Evolutionary conservation across 2,797 vertebrate genomes (phyloP).

Genomic region (Australoheros facetus): DNA sequence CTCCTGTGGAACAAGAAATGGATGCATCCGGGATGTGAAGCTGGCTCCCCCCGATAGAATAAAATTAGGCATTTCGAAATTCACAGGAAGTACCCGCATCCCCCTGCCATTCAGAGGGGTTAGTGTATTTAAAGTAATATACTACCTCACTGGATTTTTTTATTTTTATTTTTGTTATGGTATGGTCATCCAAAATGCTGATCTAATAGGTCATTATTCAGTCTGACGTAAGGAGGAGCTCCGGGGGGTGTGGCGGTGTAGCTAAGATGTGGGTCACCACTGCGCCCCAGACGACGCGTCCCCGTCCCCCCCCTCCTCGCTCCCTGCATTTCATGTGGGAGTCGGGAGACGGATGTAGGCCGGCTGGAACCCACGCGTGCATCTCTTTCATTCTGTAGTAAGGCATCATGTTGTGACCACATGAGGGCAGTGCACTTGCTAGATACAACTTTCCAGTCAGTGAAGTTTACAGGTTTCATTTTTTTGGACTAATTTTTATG

Average conservation of each 20-base stretch:
- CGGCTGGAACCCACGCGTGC: slow-evolving; percentile 17
- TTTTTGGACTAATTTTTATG: background rate
- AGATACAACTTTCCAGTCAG: slow-evolving; percentile 24
- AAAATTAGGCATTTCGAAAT: slow-evolving; percentile 62
- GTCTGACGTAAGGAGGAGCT: slow-evolving; percentile 71
- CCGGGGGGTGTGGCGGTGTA: slow-evolving; percentile 21
- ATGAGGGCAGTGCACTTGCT: slow-evolving; percentile 69
- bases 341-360: slow-evolving; percentile 40
- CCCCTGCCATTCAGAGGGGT: background rate
- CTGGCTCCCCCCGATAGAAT: slow-evolving; percentile 60
- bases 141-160: background rate
- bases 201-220: slow-evolving; percentile 47
- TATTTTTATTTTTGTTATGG: background rate
- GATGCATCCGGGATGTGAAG: slow-evolving; percentile 39
- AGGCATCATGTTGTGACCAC: slow-evolving; percentile 55
- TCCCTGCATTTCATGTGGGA: slow-evolving; percentile 40
- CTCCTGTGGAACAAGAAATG: slow-evolving; percentile 35
- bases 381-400: background rate
- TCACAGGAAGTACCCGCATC: slow-evolving; percentile 43
- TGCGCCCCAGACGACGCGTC: slow-evolving; percentile 58
- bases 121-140: slow-evolving; percentile 3
- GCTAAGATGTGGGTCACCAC: slow-evolving; percentile 73
- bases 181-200: background rate
- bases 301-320: background rate
- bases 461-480: slow-evolving; percentile 13